These are phyloP conservation scores for Brachyrhaphis roseni DNA, from an alignment of 2,797 vertebrate species.

Conservation along the genomic window DNA sequence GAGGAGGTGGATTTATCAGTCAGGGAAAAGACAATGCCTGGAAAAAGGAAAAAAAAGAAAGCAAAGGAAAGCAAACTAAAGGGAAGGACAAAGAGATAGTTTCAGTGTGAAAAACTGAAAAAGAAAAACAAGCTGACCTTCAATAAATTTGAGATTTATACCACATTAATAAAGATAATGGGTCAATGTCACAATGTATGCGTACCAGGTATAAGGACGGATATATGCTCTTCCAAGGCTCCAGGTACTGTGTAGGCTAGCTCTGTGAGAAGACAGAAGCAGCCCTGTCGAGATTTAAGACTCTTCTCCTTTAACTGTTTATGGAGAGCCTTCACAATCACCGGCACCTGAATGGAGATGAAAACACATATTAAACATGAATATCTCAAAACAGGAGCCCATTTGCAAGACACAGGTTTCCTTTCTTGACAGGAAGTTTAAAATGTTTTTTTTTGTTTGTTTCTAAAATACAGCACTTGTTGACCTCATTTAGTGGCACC, in stretches of 20 bases:
- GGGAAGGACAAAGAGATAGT: not conserved
- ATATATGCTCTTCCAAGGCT: constrained; percentile 87
- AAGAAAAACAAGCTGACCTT: not conserved
- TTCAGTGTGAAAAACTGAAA: not conserved
- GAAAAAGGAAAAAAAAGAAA: constrained; percentile 50
- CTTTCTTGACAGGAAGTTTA: not conserved
- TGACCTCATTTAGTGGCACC: not conserved
- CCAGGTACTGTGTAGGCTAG: constrained; percentile 86
- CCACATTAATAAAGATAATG: not conserved
- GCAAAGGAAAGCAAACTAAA: not conserved
- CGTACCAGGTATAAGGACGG: constrained; percentile 88
- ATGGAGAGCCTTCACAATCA: constrained; percentile 89
- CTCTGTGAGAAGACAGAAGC: constrained; percentile 90
- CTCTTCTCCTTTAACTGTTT: constrained; percentile 92
- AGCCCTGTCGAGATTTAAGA: constrained; percentile 88
- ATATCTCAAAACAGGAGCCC: not conserved
- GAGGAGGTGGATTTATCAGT: constrained; percentile 89
- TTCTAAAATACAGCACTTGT: not conserved
- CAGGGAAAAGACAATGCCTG: constrained; percentile 91
- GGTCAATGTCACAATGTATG: constrained; percentile 12
- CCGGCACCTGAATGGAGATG: constrained; percentile 82
- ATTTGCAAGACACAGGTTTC: not conserved
- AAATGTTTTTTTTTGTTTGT: not conserved
- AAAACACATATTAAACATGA: not conserved
- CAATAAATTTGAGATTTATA: not conserved